Evolutionary conservation across 2,888 invertebrate species (phyloP), one percentile per base, ranked within the genome.

Genomic region (Tenthredo scrophulariae): DNA sequence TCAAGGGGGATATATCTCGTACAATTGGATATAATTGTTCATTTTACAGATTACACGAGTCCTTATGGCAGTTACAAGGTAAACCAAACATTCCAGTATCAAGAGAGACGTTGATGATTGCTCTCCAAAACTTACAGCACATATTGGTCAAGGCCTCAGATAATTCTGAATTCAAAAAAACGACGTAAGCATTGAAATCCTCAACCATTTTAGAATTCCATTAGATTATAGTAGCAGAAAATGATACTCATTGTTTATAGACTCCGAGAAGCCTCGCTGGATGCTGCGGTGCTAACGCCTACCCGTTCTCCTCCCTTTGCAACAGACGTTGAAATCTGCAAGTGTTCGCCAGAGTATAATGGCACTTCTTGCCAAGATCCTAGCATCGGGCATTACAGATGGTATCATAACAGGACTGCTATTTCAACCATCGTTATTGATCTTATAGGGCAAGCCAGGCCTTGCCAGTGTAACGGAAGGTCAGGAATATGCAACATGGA

Each of bases 361-460:
- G 97, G 98, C 0, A 95, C 96, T 0, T 99, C 99, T 0, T 99
- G 99, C 93, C 99, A 99, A 94, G 96, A 97, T 91, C 97, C 98
- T 0, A 97, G 96, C 62, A 93, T 95, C 9, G 99, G 99, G 0
- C 98, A 96, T 93, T 97, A 96, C 90, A 94, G 97, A 84, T 97
- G 97, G 95, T 96, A 96, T 92, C 96, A 96, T 62, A 94, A 94
- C 43, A 94, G 91, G 94, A 88, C 93, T 93, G 93, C 94, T 0
- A 95, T 96, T 58, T 96, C 96, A 18, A 96, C 96, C 0, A 96
- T 96, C 85, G 95, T 97, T 33, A 97, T 98, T 87, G 96, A 97
- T 88, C 94, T 97, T 72, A 96, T 98, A 77, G 98, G 98, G 1
- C 95, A 96, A 85, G 97, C 97, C 0, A 95, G 95, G 87, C 96